Percentiles rank a stretch among this genome's conserved stretches.
phyloP scores from a whole-genome alignment of 2,113 vertebrate species.

The Phrynocephalus versicolor region DNA sequence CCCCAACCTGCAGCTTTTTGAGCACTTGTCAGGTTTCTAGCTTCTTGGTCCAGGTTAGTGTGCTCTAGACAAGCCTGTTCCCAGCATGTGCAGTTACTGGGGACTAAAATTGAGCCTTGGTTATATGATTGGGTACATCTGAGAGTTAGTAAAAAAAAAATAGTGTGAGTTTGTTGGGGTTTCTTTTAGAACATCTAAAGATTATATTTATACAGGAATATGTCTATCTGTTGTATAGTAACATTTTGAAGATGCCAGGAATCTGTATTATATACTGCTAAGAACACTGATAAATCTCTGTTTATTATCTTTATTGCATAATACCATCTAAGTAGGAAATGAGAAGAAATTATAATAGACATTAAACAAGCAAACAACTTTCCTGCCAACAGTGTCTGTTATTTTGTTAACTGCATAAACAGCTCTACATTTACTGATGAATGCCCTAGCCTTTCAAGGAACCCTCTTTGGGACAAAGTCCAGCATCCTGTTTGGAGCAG shows the following conservation, averaged over 20 bases:
- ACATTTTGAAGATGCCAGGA: slow-evolving; percentile 9
- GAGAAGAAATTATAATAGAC: not conserved
- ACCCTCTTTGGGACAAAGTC: slow-evolving; percentile 9
- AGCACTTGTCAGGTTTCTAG: too few relatives aligned
- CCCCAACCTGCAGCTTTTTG: too few relatives aligned
- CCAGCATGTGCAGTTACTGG: too few relatives aligned
- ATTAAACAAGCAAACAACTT: slow-evolving; percentile 30
- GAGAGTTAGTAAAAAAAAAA: too few relatives aligned
- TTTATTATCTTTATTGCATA: slow-evolving; percentile 15
- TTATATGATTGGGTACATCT: too few relatives aligned
- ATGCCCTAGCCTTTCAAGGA: slow-evolving; percentile 12
- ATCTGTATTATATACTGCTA: slow-evolving; percentile 21
- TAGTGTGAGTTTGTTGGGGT: not conserved
- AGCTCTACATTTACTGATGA: slow-evolving; percentile 3
- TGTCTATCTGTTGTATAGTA: not conserved
- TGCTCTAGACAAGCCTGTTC: too few relatives aligned
- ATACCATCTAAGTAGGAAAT: slow-evolving; percentile 20
- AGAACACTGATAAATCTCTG: slow-evolving; percentile 29
- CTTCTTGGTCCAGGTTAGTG: too few relatives aligned
- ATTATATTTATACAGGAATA: not conserved
- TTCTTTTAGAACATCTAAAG: not conserved
- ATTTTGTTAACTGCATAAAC: slow-evolving; percentile 30
- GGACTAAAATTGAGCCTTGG: too few relatives aligned
- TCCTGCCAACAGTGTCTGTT: slow-evolving; percentile 31
- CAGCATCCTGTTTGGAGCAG: slow-evolving; percentile 28